phyloP scores from a whole-genome alignment of 2,888 invertebrate species.

The Aphidius colemani region DNA sequence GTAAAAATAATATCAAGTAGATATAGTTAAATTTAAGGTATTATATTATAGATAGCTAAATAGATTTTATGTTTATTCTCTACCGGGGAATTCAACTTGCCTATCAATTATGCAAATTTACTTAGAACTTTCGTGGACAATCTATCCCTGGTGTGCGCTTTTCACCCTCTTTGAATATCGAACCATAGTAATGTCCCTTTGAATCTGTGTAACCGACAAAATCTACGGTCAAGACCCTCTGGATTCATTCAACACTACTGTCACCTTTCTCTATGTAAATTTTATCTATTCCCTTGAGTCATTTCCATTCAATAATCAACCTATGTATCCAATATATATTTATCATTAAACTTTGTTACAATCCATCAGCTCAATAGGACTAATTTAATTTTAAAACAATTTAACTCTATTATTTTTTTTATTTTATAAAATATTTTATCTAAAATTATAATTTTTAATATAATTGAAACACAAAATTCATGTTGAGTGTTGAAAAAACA shows the following conservation, averaged over 20 bases:
- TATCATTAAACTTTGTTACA: constrained; percentile 23
- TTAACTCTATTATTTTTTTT: too few relatives aligned
- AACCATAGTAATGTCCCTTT: constrained; percentile 18
- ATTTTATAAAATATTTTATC: too few relatives aligned
- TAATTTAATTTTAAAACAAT: too few relatives aligned
- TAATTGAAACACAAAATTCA: too few relatives aligned
- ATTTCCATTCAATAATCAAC: constrained; percentile 26
- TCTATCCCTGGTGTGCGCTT: constrained; percentile 4
- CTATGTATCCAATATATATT: neutral
- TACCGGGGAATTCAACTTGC: constrained; percentile 22
- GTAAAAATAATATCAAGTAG: too few relatives aligned
- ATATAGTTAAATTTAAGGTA: too few relatives aligned
- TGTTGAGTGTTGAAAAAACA: neutral
- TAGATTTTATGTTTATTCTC: constrained; percentile 1
- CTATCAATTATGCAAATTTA: constrained; percentile 26
- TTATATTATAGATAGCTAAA: neutral
- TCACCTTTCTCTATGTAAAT: constrained; percentile 26
- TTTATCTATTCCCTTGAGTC: constrained; percentile 19
- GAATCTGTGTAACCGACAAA: constrained; percentile 24
- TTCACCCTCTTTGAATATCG: constrained; percentile 15
- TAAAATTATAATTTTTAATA: too few relatives aligned
- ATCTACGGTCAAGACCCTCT: constrained; percentile 6
- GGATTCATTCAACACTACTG: constrained; percentile 11
- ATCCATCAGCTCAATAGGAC: constrained; percentile 3
- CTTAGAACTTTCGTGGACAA: constrained; percentile 18